Conservation (phyloP, 1,140 invertebrate species). For the Lamellibrachia luymesi region DNA sequence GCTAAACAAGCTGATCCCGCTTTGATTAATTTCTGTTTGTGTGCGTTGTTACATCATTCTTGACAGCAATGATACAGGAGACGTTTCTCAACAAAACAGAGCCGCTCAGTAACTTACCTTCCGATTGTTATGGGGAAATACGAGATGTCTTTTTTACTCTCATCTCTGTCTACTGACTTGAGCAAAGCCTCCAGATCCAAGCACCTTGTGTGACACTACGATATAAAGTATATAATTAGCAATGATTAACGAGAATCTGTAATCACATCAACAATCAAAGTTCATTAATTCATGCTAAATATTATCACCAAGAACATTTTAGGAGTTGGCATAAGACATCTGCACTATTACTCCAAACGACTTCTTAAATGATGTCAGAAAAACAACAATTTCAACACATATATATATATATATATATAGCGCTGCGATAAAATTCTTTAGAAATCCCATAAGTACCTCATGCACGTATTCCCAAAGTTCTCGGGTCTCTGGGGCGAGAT, state of each 20-base stretch:
- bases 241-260: neutral
- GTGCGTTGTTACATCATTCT: neutral
- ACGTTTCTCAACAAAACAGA: too few species aligned
- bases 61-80: neutral
- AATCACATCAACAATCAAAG: neutral
- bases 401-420: too few species aligned
- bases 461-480: constrained; percentile 54
- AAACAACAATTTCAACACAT: neutral
- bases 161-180: constrained; percentile 36
- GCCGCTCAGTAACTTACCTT: constrained; percentile 26
- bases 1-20: neutral
- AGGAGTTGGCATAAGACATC: neutral
- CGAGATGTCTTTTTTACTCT: constrained; percentile 34
- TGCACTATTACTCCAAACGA: neutral
- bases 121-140: constrained; percentile 48
- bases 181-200: constrained; percentile 40
- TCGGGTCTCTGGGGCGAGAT: constrained; percentile 37
- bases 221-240: neutral
- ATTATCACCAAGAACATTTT: neutral
- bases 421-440: too few species aligned
- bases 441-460: constrained; percentile 31
- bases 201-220: constrained; percentile 18
- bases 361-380: neutral
- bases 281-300: neutral
- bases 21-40: neutral